These are phyloP conservation scores for Dryomyza anilis DNA, from an alignment of 2,888 invertebrate species.

Conservation along the genomic window DNA sequence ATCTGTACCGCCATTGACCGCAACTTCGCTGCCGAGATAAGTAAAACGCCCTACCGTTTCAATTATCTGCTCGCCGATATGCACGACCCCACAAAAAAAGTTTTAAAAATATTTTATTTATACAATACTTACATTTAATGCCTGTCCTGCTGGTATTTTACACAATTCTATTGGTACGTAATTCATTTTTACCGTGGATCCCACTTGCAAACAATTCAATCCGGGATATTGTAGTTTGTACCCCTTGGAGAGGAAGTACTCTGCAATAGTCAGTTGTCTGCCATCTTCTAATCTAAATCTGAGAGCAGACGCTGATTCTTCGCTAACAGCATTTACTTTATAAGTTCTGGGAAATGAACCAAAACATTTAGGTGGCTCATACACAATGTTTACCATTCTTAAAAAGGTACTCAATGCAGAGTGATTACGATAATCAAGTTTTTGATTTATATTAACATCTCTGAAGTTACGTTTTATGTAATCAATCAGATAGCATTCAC, in stretches of 20 bases:
- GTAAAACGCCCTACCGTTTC: too few relatives aligned
- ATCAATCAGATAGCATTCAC: constrained; percentile 62
- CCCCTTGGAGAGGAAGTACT: constrained; percentile 47
- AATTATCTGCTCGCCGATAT: too few relatives aligned
- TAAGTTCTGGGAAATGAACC: constrained; percentile 41
- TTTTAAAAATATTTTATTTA: neutral
- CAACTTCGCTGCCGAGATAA: too few relatives aligned
- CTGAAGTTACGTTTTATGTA: constrained; percentile 45
- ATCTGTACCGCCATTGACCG: too few relatives aligned
- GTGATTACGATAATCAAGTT: neutral
- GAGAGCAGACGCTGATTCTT: constrained; percentile 50
- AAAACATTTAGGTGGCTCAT: constrained; percentile 49
- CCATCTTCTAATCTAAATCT: constrained; percentile 53
- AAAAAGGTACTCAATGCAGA: neutral
- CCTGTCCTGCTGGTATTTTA: constrained; percentile 79
- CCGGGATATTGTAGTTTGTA: constrained; percentile 66
- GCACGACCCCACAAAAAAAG: too few relatives aligned
- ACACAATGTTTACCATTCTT: constrained; percentile 37
- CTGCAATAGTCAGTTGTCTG: constrained; percentile 58
- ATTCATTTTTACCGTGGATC: constrained; percentile 69
- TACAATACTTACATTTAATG: constrained; percentile 59
- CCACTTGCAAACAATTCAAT: constrained; percentile 86
- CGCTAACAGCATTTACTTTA: constrained; percentile 44
- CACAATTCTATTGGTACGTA: constrained; percentile 86
- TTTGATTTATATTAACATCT: neutral